Base-by-base conservation (phyloP, 2,888 invertebrate genomes). In the Carterocephalus palaemon region DNA sequence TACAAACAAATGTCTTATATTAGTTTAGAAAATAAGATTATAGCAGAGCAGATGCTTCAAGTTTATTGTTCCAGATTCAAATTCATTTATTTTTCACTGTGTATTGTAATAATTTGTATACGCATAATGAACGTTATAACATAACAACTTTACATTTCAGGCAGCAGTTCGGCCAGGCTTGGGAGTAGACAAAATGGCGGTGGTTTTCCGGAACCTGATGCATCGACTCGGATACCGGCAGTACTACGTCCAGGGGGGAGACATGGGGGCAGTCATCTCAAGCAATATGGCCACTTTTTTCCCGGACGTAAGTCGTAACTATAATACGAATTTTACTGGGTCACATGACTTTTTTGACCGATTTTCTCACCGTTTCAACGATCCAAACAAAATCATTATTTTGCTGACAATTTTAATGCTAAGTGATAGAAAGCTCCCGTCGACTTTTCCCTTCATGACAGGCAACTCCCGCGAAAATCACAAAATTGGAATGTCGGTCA, bases 181-280 rank as follows among this genome's bases (percentile, higher is more conserved):
- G 2, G 89, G 90, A 0, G 65, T 88, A 0, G 71, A 88, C 0
- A 84, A 91, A 59, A 87, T 89, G 33, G 89, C 89, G 0, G 83
- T 89, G 0, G 63, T 92, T 1, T 76, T 94, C 57, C 87, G 87
- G 47, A 91, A 92, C 59, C 79, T 95, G 3, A 94, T 95, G 94
- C 61, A 83, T 6, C 81, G 92, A 2, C 66, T 95, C 0, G 92
- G 92, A 0, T 86, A 87, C 60, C 54, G 88, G 0, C 76, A 86
- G 48, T 95, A 89, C 71, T 92, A 91, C 62, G 70, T 90, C 0
- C 94, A 95, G 56, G 94, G 93, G 0, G 93, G 93, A 0, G 94
- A 93, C 63, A 89, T 92, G 87, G 95, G 95, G 0, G 80, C 90
- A 2, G 9, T 85, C 0, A 88, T 94, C 2, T 89, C 88, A 0